phyloP scores from a whole-genome alignment of 2,113 vertebrate genomes.

The Alethe diademata region DNA sequence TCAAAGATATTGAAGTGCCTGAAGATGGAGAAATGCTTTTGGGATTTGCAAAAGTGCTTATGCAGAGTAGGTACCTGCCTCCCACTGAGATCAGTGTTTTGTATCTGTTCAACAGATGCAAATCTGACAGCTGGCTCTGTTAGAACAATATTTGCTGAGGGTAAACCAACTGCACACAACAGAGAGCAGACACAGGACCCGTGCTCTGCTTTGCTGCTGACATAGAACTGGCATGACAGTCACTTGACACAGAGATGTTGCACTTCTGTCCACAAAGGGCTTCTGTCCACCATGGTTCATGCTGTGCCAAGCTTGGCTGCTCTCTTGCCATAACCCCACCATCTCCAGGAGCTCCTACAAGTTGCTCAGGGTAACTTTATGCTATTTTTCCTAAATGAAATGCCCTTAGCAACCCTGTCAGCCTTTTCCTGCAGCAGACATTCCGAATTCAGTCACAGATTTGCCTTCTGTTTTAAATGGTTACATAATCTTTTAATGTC shows the following conservation, averaged over 20 bases:
- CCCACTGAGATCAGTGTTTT: constrained; percentile 67
- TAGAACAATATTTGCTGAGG: constrained; percentile 55
- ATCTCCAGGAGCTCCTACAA: background rate
- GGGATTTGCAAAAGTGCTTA: constrained; percentile 60
- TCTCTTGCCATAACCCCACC: background rate
- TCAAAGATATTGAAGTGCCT: constrained; percentile 48
- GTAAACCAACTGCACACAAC: background rate
- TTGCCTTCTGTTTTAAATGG: background rate
- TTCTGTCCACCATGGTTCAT: background rate
- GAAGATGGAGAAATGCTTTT: constrained; percentile 50
- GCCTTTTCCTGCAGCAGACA: background rate
- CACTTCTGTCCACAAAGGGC: background rate
- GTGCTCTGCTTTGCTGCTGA: background rate
- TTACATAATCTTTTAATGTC: background rate
- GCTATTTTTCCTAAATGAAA: background rate
- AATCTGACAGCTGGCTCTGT: constrained; percentile 65
- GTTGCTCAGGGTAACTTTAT: background rate
- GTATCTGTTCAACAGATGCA: constrained; percentile 60
- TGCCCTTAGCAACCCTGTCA: background rate
- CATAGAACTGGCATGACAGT: background rate
- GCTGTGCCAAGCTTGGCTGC: background rate
- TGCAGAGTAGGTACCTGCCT: constrained; percentile 50
- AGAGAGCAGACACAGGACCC: background rate
- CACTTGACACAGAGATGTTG: background rate
- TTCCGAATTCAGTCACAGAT: background rate